Base-by-base conservation (phyloP, 2,797 vertebrate species). In the Toxotes lorentzi region DNA sequence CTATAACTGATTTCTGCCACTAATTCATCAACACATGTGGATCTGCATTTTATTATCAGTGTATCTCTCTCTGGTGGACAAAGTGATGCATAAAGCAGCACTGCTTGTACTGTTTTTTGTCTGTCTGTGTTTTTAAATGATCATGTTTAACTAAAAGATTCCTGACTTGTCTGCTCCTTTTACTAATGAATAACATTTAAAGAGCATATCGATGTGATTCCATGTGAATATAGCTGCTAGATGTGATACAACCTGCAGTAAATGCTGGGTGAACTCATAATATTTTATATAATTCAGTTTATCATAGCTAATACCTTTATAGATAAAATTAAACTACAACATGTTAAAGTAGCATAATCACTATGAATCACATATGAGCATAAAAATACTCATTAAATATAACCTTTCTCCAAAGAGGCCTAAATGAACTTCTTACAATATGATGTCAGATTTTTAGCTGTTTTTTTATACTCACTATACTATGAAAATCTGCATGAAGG, bases 111-210 rank as follows among this genome's bases (percentile, higher is more conserved):
- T 73, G 12, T 50, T 35, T 47, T 48, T 48, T 16, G 4, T 14
- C 2, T 23, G 8, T 51, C 3, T 48, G 19, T 34, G 53, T 80
- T 85, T 89, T 82, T 85, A 50, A 88, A 90, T 91, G 72, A 78
- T 80, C 84, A 68, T 76, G 70, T 83, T 89, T 90, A 89, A 92
- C 89, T 91, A 90, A 89, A 88, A 78, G 64, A 89, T 82, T 78
- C 83, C 78, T 76, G 81, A 89, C 73, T 69, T n/a, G 14, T 58
- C 62, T 50, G 53, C 38, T 35, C 45, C 50, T 63, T 73, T 66
- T 58, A 54, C 24, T 23, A 17, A 57, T 23, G 47, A 67, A 76
- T 40, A 75, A 53, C 47, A 43, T 47, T 58, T 43, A 32, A 34
- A 47, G 16, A 75, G 47, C 41, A 34, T 50, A 61, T n/a, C 3